phyloP scores from a whole-genome alignment of 2,113 vertebrate species.

The Fregata magnificens region DNA sequence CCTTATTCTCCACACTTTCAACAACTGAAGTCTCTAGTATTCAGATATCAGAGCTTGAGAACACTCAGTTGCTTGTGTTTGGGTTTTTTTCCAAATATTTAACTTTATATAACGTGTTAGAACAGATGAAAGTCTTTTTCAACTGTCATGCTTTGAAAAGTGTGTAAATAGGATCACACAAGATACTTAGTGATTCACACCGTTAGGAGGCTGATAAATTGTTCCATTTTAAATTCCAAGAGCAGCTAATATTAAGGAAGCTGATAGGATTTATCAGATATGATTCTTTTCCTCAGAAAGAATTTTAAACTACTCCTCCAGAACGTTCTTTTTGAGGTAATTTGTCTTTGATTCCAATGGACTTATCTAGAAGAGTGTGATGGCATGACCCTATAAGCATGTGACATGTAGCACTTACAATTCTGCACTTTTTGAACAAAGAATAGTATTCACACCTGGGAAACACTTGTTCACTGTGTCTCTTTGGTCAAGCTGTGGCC shows the following conservation, averaged over 20 bases:
- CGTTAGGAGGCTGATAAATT: not conserved
- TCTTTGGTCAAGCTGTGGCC: not conserved
- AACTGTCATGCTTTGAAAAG: not conserved
- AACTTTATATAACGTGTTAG: not conserved
- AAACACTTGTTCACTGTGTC: not conserved
- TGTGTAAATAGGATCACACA: not conserved
- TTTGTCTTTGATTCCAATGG: not conserved
- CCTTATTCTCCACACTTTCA: not conserved
- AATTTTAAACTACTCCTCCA: not conserved
- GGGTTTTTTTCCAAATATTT: not conserved
- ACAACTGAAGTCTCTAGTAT: not conserved
- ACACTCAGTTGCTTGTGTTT: not conserved
- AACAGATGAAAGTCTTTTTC: not conserved
- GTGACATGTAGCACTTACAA: not conserved
- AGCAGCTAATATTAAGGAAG: not conserved
- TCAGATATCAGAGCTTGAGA: not conserved
- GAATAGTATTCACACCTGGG: not conserved
- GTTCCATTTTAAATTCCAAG: not conserved
- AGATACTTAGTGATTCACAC: not conserved
- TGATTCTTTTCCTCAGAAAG: not conserved
- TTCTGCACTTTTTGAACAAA: not conserved
- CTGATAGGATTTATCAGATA: not conserved
- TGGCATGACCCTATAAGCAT: not conserved
- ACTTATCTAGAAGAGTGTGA: not conserved
- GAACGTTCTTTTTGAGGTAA: not conserved